Evolutionary conservation across 2,888 invertebrate species (phyloP), one percentile per base, ranked within the genome.

Genomic region (Sialis lutaria): DNA sequence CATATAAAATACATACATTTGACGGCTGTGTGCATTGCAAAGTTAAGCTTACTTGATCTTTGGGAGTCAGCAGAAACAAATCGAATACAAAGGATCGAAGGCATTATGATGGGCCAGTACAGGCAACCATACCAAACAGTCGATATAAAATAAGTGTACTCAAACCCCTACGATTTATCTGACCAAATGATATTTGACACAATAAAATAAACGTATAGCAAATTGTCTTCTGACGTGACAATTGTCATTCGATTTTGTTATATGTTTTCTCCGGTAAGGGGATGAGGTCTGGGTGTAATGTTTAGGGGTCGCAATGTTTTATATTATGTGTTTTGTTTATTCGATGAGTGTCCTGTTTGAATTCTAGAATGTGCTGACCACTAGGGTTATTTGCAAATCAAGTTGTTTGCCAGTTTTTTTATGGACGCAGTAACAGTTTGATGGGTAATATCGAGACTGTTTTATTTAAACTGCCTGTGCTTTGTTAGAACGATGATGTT

Each of bases 231-330:
- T 57, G 57, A 55, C 55, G 56, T 57, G 56, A 52, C 56, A 56
- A 57, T 56, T 56, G 57, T 56, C 55, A 54, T 50, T 53, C 53
- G 53, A 50, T 53, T 52, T 53, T 52, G 49, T 37, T 35, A 37
- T 12, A 37, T 37, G 37, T 13, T 30, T 22, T 35, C 8, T 34
- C 42, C 32, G 31, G 35, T 12, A 34, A 33, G 33, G n/a, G 9
- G 9, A 9, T 13, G 9, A 9, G 12, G 9, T 53, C 52, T 13
- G 60, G 62, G 61, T 79, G 80, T 63, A 22, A 40, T n/a, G 40
- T 45, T 39, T 39, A 45, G 39, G 81, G 81, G 80, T 66, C 70
- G 57, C 74, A 78, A 72, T 90, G 91, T 50, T 22, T 22, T 22
- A 22, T 22, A 22, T 22, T 22, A 22, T 22, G 22, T 22, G 22